Conservation (phyloP, 2,888 invertebrate species). For the Habroteleia sp. region DNA sequence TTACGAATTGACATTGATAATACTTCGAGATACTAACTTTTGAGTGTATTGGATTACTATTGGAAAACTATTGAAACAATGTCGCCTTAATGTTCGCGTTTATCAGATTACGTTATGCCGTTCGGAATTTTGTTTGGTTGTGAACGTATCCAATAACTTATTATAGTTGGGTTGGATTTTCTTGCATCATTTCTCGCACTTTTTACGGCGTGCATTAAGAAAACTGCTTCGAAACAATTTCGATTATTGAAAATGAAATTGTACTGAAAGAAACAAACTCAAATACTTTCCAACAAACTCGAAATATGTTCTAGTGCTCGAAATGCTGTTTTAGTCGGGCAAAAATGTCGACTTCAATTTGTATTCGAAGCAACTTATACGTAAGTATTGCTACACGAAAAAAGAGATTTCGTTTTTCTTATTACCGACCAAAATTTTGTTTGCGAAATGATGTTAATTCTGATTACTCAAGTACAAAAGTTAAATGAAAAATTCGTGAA, state of each 20-base stretch:
- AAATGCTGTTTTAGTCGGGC: not conserved
- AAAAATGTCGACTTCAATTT: slow-evolving; percentile 3
- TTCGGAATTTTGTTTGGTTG: slow-evolving; percentile 7
- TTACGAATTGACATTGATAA: slow-evolving; percentile 30
- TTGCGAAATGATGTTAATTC: no score
- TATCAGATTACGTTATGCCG: slow-evolving; percentile 22
- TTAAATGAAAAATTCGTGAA: no score
- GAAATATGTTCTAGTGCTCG: not conserved
- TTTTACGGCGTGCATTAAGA: slow-evolving; percentile 8
- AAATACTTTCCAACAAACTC: slow-evolving; percentile 3
- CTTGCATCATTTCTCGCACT: not conserved
- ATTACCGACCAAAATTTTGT: no score
- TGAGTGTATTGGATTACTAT: slow-evolving; percentile 34
- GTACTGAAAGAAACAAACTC: not conserved
- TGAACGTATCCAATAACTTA: not conserved
- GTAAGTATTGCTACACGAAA: no score
- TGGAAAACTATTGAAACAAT: slow-evolving; percentile 44
- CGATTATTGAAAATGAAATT: slow-evolving; percentile 15
- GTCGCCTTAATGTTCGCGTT: slow-evolving; percentile 23
- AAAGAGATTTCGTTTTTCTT: no score
- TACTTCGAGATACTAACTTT: slow-evolving; percentile 29
- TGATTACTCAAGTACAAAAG: no score
- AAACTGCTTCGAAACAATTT: slow-evolving; percentile 9
- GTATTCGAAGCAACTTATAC: slow-evolving; percentile 4
- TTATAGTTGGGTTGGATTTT: no score